Percentiles rank a stretch among this genome's conserved stretches.
Evolutionary conservation across 2,888 invertebrate species (phyloP).

Genomic region (Cremastinae sp.): DNA sequence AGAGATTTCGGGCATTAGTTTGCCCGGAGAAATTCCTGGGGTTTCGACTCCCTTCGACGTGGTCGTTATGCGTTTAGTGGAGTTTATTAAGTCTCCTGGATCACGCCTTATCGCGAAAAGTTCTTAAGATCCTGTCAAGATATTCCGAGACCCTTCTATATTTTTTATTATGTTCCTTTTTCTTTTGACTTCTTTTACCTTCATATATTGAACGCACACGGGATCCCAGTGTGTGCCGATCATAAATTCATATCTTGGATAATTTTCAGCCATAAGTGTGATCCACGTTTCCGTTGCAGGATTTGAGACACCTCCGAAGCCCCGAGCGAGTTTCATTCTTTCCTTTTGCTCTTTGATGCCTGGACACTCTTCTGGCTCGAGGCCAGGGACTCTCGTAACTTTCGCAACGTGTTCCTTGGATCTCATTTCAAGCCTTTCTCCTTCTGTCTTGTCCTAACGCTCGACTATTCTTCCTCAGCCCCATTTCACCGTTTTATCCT

Average conservation of each 20-base stretch:
- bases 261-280: slow-evolving; percentile 78
- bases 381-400: slow-evolving; percentile 63
- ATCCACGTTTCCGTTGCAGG: too few relatives aligned
- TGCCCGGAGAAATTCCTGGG: slow-evolving; percentile 48
- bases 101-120: slow-evolving; percentile 69
- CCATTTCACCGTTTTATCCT: slow-evolving; percentile 58
- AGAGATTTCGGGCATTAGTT: slow-evolving; percentile 25
- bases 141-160: background rate
- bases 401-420: slow-evolving; percentile 60
- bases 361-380: slow-evolving; percentile 64
- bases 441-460: slow-evolving; percentile 38
- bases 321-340: slow-evolving; percentile 18
- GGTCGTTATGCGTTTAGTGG: slow-evolving; percentile 56
- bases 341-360: slow-evolving; percentile 45
- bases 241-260: slow-evolving; percentile 79
- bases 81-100: slow-evolving; percentile 75
- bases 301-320: too few relatives aligned
- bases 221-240: slow-evolving; percentile 64
- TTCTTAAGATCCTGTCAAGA: slow-evolving; percentile 19
- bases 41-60: slow-evolving; percentile 29
- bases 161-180: slow-evolving; percentile 6
- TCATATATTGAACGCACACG: slow-evolving; percentile 59
- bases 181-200: slow-evolving; percentile 37
- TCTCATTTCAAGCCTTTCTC: slow-evolving; percentile 61
- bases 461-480: slow-evolving; percentile 49